These are phyloP conservation scores for Ophion costatus DNA, from an alignment of 2,888 invertebrate genomes.

Conservation along the genomic window DNA sequence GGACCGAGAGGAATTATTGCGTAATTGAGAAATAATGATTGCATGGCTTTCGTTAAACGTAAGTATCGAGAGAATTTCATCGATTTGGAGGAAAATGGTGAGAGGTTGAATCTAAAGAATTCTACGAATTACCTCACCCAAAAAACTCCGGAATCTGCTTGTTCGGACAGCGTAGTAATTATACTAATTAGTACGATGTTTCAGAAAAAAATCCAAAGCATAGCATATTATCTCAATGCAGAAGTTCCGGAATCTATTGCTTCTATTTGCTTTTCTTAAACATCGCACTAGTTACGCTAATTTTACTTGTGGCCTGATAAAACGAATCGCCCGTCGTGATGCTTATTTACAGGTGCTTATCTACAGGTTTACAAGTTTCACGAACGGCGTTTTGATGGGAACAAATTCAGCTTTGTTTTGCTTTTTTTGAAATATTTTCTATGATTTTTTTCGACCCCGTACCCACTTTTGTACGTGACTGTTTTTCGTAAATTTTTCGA, in stretches of 20 bases:
- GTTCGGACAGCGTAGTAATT: neutral
- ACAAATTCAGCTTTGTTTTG: too few relatives aligned
- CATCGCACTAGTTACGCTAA: neutral
- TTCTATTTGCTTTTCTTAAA: neutral
- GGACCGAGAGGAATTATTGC: neutral
- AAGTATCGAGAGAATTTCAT: neutral
- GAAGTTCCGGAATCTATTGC: neutral
- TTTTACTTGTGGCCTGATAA: neutral
- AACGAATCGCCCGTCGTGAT: neutral
- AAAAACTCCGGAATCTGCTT: neutral
- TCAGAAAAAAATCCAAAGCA: neutral
- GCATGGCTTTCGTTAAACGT: neutral
- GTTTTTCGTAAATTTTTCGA: too few relatives aligned
- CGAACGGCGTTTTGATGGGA: too few relatives aligned
- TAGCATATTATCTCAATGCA: neutral
- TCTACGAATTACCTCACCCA: neutral
- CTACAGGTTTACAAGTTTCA: too few relatives aligned
- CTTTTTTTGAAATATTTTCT: too few relatives aligned
- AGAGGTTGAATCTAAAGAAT: neutral
- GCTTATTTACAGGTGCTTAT: neutral
- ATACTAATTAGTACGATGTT: neutral
- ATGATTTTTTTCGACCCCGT: too few relatives aligned
- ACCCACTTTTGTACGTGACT: too few relatives aligned
- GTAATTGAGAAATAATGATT: neutral
- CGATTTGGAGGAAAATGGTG: neutral